phyloP scores from a whole-genome alignment of 2,888 invertebrate genomes.

The Seira ritae region DNA sequence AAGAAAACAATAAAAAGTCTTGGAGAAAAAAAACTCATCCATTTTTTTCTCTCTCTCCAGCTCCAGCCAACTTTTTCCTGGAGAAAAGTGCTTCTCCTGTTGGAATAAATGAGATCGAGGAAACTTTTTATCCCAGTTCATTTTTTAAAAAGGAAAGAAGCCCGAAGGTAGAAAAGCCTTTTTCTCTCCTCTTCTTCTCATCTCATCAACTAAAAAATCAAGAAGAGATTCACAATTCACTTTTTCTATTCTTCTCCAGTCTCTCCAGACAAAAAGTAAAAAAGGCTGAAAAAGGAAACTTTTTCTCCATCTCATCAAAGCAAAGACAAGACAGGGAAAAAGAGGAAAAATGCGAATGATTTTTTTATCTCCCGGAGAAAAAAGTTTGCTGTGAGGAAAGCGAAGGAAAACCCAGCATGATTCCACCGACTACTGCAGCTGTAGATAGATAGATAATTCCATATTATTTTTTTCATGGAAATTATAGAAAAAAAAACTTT shows the following conservation, averaged over 20 bases:
- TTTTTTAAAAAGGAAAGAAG: constrained; percentile 39
- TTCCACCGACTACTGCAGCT: neutral
- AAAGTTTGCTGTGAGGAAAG: neutral
- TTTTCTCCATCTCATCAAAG: neutral
- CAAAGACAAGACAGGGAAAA: no score
- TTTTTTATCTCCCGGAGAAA: neutral
- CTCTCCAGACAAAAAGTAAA: constrained; percentile 44
- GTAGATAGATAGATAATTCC: neutral
- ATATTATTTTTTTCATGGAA: neutral
- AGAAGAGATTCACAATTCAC: neutral
- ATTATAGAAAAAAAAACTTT: no score
- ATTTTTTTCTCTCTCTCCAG: constrained; percentile 9
- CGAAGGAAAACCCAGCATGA: neutral
- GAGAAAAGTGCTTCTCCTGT: no score
- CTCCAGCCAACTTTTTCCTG: neutral
- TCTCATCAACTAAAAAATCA: neutral
- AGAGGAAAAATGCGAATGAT: no score
- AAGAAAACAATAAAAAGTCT: constrained; percentile 39
- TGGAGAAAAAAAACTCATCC: constrained; percentile 34
- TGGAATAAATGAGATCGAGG: neutral
- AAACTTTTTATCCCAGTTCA: neutral
- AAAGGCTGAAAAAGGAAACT: constrained; percentile 23
- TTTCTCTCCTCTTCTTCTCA: constrained; percentile 2
- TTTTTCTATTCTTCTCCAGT: constrained; percentile 21
- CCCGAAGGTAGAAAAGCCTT: constrained; percentile 44